Base-by-base conservation (phyloP, 2,888 invertebrate species). In the Cheilosia impressa region DNA sequence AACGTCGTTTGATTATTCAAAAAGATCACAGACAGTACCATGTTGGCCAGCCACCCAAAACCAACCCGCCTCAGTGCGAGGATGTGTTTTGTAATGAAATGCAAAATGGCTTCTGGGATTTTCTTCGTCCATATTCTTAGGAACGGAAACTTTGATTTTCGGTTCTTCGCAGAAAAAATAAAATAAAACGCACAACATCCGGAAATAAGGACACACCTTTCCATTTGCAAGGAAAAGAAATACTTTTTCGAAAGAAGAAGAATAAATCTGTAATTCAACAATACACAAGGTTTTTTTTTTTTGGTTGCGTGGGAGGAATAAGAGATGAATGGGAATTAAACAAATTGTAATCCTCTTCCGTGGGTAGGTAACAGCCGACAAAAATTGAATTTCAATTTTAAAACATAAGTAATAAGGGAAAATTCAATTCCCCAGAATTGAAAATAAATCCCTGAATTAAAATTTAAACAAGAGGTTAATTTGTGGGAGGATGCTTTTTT, bases 181-280 rank as follows among this genome's bases (percentile, higher is more conserved):
- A 53, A 52, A 22, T 22, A 22, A 53, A 27, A 53, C 15, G 2
- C 7, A 2, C 47, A 57, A 73, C 63, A 63, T 62, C 63, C 73
- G 68, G 68, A 69, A 65, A 58, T 47, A 58, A 75, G 79, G 58
- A 79, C 53, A 22, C 41, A 38, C 38, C 6, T 45, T 43, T 4
- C 10, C 9, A 10, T 15, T 34, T 38, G 4, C 2, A 27, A 27
- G 7, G 34, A 19, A 52, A 57, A 41, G 69, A 41, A 53, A 73
- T 31, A 31, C 31, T 31, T 31, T 27, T 31, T 31, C 31, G 31
- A 31, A 31, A 31, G 9, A 31, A 57, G 34, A 72, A 63, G 72
- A 72, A 76, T 43, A 77, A 85, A 72, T 81, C 85, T 81, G 76
- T 81, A 85, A 85, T 81, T 85, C 76, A 73, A 81, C 85, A 85